Evolutionary conservation across 2,888 invertebrate genomes (phyloP).

Genomic region (Neoaliturus tenellus): DNA sequence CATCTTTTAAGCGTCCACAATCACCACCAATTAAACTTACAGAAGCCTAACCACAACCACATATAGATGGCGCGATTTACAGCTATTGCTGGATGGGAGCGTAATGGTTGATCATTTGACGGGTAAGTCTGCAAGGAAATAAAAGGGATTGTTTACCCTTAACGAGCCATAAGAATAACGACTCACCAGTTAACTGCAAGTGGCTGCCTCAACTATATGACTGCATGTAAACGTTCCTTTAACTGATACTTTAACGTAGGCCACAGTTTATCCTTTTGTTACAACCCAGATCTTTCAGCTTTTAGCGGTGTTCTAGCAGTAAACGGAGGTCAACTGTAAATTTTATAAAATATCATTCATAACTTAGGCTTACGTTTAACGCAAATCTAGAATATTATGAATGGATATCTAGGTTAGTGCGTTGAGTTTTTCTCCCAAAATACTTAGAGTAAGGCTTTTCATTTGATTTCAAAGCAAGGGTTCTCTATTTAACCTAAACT

Average conservation of each 20-base stretch:
- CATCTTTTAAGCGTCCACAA: neutral
- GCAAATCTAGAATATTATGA: too few species aligned
- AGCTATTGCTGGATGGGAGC: slow-evolving; percentile 7
- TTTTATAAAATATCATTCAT: too few species aligned
- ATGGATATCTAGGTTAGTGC: too few species aligned
- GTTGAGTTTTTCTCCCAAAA: too few species aligned
- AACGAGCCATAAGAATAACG: slow-evolving; percentile 43
- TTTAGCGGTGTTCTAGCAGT: neutral
- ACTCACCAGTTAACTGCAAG: slow-evolving; percentile 23
- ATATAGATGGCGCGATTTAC: neutral
- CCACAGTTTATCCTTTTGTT: neutral
- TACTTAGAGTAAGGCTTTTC: too few species aligned
- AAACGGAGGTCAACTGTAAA: too few species aligned
- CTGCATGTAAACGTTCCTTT: slow-evolving; percentile 45
- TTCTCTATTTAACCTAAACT: too few species aligned
- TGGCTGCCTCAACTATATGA: slow-evolving; percentile 48
- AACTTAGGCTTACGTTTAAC: too few species aligned
- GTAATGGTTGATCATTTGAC: slow-evolving; percentile 51
- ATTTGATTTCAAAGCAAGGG: too few species aligned
- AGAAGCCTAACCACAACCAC: slow-evolving; percentile 9
- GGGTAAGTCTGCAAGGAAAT: slow-evolving; percentile 13
- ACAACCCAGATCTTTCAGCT: neutral
- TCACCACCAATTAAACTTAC: neutral
- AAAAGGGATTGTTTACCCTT: slow-evolving; percentile 51
- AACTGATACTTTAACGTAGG: slow-evolving; percentile 44